Base-by-base conservation (phyloP, 1,140 invertebrate species). In the Drosophila ananassae region DNA sequence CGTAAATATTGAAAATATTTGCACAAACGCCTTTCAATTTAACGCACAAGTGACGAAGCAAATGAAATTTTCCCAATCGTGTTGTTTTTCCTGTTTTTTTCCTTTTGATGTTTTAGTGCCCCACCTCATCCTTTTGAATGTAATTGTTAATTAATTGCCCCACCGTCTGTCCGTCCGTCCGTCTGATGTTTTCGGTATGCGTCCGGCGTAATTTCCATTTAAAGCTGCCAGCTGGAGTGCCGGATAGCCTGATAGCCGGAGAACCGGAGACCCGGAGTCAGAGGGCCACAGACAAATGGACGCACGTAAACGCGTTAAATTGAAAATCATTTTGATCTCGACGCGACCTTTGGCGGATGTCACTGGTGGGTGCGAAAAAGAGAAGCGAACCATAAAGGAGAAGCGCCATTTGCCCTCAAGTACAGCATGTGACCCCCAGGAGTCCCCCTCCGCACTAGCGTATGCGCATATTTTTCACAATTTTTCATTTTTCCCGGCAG, bases 261-360 rank as follows among this genome's bases (percentile, higher is more conserved):
- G 37, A 17, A 4, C 28, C 24, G 12, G 17, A 41, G 25, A 48
- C 0, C 24, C 24, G 28, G 46, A 44, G 44, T 2, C 41, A 9
- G 34, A 41, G 52, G 39, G 55, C 67, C 67, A 51, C 68, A 82
- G 82, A 87, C 82, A 87, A 82, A 87, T 87, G 74, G 82, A 73
- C 73, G 74, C 87, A 90, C 81, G 85, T 82, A 85, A 90, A 73
- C 66, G 75, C 87, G 78, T 90, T 90, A 79, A 90, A 90, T 90
- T 90, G 87, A 90, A 90, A 90, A 90, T 90, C 87, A 90, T 82
- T 90, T 90, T 90, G 78, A 90, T 85, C 81, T 80, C 76, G 51
- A 51, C 62, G 77, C 83, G 82, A 87, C 82, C 77, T 85, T 76
- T 77, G 60, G 61, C 52, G 66, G 46, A 54, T 62, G 72, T 51